These are phyloP conservation scores for Watersipora subatra DNA, from an alignment of 1,140 invertebrate genomes.

Conservation along the genomic window DNA sequence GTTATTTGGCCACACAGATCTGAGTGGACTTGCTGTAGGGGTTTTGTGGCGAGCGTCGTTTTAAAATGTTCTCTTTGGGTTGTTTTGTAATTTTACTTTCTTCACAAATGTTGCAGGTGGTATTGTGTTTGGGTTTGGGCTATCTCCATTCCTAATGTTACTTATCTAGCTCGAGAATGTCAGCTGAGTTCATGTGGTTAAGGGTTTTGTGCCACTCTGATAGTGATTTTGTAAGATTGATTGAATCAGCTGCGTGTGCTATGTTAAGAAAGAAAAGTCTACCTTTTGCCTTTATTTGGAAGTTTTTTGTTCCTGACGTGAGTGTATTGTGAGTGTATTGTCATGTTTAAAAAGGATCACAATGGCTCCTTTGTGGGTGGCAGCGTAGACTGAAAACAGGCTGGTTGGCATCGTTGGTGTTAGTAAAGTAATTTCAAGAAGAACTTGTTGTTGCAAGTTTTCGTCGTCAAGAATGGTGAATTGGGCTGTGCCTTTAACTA, in stretches of 20 bases:
- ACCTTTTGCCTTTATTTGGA: not conserved
- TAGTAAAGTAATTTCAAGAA: not conserved
- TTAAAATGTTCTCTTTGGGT: not conserved
- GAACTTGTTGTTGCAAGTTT: not conserved
- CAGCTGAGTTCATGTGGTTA: not conserved
- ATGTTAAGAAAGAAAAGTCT: not conserved
- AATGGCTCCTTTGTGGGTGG: not conserved
- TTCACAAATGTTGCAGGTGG: not conserved
- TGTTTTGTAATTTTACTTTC: not conserved
- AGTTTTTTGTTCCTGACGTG: not conserved
- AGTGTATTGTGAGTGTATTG: not conserved
- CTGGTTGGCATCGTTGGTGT: not conserved
- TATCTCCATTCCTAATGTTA: not conserved
- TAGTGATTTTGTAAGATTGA: not conserved
- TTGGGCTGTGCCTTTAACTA: not conserved
- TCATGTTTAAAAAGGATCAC: not conserved
- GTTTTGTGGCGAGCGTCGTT: not conserved
- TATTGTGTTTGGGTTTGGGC: not conserved
- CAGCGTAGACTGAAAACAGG: not conserved
- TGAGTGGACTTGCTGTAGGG: not conserved
- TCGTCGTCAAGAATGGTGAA: not conserved
- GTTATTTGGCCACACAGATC: not conserved
- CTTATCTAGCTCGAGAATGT: not conserved
- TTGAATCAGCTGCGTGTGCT: not conserved
- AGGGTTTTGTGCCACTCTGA: not conserved